Evolutionary conservation across 1,140 invertebrate species (phyloP).

Genomic region (Palaemon carinicauda): DNA sequence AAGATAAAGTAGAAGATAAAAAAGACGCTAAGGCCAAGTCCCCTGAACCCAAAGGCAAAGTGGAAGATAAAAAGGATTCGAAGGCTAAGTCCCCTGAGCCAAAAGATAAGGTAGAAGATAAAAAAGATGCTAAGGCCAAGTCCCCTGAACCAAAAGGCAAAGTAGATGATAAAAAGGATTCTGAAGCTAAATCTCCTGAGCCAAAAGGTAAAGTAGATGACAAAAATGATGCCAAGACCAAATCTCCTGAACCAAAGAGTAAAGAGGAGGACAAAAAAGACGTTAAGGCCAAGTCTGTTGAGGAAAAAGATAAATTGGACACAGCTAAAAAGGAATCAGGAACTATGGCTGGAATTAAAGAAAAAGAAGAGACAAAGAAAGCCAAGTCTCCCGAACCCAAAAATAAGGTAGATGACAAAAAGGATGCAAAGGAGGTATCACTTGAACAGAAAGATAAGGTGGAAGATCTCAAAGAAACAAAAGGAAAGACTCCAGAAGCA

Average conservation of each 20-base stretch:
- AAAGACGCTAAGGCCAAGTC: too few relatives aligned
- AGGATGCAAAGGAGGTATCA: not conserved
- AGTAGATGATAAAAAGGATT: too few relatives aligned
- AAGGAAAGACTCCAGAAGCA: not conserved
- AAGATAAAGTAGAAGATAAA: too few relatives aligned
- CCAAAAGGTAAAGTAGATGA: too few relatives aligned
- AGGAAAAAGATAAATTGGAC: conserved; percentile 1
- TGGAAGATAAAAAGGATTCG: too few relatives aligned
- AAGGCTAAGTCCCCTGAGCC: too few relatives aligned
- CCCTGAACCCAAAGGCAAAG: too few relatives aligned
- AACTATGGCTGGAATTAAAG: conserved; percentile 12
- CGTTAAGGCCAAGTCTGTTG: not conserved
- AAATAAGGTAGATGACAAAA: not conserved
- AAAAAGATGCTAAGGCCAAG: too few relatives aligned
- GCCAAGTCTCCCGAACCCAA: not conserved
- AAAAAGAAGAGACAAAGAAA: not conserved
- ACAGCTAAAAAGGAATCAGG: conserved; percentile 48
- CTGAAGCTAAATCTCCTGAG: too few relatives aligned
- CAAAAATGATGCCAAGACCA: too few relatives aligned
- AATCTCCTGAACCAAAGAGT: not conserved
- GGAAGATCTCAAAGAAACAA: not conserved
- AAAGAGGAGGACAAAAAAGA: not conserved
- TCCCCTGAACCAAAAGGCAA: too few relatives aligned
- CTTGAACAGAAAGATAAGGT: not conserved
- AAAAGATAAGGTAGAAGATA: too few relatives aligned